Evolutionary conservation across 2,888 invertebrate species (phyloP), one percentile per base, ranked within the genome.

Genomic region (Crioceris asparagi): DNA sequence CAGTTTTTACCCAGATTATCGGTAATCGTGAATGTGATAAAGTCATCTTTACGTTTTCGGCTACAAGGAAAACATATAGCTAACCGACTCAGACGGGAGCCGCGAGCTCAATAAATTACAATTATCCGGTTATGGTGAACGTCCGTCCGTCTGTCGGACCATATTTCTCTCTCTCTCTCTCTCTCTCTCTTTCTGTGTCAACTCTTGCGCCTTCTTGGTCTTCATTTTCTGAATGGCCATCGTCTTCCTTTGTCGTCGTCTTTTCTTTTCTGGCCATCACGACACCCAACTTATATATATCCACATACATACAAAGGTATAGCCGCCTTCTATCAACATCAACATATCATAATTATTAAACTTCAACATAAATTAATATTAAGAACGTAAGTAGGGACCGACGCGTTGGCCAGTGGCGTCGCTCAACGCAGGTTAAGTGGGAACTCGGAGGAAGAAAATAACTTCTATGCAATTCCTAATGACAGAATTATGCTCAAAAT

Each of bases 31-130:
- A n/a, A n/a, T n/a, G n/a, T n/a, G n/a, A n/a, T 34, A 31, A 36
- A 36, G 36, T 36, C 36, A 36, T 36, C 31, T 30, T 26, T 21
- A 30, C 11, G 8, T 35, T 35, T 29, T 23, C 14, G 25, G 10
- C 43, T 37, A 37, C n/a, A n/a, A n/a, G n/a, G n/a, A 41, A 40
- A 46, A 35, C 43, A 43, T 40, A 35, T 30, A 33, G 26, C 43
- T 32, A 36, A 38, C 36, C 40, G n/a, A n/a, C n/a, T n/a, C 21
- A 21, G 21, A 27, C 14, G 46, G 44, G 45, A 49, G 46, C 44
- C 50, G 42, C 42, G 37, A 47, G 40, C 38, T 47, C 53, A 47
- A 54, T 54, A 54, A 54, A 54, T 54, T 51, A 54, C 54, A 54
- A 54, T 54, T 54, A 54, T 50, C 54, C 46, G 50, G 44, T 52